Evolutionary conservation across 2,888 invertebrate genomes (phyloP).

Genomic region (Drosophila falleni): DNA sequence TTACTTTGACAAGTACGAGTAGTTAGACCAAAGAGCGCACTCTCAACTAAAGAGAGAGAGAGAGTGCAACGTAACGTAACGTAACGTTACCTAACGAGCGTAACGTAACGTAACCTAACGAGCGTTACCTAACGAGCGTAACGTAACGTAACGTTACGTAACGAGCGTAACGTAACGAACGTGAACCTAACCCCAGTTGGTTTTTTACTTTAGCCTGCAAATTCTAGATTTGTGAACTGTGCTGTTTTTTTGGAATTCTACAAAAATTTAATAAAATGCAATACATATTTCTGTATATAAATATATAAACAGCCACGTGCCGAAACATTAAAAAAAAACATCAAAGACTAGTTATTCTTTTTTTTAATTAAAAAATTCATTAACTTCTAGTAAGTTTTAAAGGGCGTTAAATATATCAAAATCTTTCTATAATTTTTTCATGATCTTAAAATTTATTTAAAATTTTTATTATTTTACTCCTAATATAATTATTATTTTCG

Average conservation of each 20-base stretch:
- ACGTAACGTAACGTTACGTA: conserved; percentile 27
- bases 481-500: too few relatives aligned
- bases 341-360: too few relatives aligned
- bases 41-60: neutral
- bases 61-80: conserved; percentile 23
- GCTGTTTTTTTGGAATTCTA: conserved; percentile 73
- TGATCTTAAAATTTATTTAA: too few relatives aligned
- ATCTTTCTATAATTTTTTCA: too few relatives aligned
- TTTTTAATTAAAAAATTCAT: too few relatives aligned
- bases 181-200: conserved; percentile 51
- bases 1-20: conserved; percentile 88
- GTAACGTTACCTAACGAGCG: conserved; percentile 19
- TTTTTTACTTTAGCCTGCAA: conserved; percentile 79
- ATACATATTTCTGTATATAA: conserved; percentile 69
- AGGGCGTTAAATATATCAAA: too few relatives aligned
- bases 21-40: conserved; percentile 42
- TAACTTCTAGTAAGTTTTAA: too few relatives aligned
- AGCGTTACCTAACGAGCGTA: conserved; percentile 27
- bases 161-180: conserved; percentile 36
- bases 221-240: conserved; percentile 81
- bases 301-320: neutral
- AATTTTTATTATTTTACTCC: too few relatives aligned
- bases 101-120: conserved; percentile 34
- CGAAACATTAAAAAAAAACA: neutral
- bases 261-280: conserved; percentile 71